Conservation (phyloP, 2,113 vertebrate species). For the Laticauda laticaudata region DNA sequence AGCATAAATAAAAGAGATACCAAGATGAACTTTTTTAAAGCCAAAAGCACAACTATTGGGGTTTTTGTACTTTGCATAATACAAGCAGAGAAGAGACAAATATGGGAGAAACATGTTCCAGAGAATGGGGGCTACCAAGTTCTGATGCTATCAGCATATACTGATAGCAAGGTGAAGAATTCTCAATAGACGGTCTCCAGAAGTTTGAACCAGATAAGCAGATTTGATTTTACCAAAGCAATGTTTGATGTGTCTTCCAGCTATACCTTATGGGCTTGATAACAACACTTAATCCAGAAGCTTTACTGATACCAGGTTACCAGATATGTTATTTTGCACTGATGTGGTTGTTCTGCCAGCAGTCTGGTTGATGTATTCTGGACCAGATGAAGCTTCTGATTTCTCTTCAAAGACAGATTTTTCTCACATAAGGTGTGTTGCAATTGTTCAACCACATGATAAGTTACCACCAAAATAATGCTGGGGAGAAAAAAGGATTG, state of each 20-base stretch:
- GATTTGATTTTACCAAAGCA: not conserved
- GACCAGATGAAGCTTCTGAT: not conserved
- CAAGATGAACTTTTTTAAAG: not conserved
- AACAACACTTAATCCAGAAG: not conserved
- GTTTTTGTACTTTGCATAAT: not conserved
- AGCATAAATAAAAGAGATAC: not conserved
- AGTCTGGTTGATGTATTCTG: not conserved
- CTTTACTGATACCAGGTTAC: not conserved
- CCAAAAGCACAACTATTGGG: not conserved
- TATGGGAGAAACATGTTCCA: not conserved
- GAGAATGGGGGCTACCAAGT: not conserved
- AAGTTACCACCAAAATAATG: not conserved
- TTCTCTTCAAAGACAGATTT: not conserved
- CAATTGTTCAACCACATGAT: not conserved
- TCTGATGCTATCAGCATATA: not conserved
- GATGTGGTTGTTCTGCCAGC: not conserved
- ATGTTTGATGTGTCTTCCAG: not conserved
- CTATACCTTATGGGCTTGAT: not conserved
- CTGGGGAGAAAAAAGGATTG: not conserved
- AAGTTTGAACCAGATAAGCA: not conserved
- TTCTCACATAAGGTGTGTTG: not conserved
- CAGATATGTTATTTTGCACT: not conserved
- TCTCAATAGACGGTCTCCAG: not conserved
- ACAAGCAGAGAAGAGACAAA: not conserved
- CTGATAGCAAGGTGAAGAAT: not conserved